Evolutionary conservation across 2,113 vertebrate species (phyloP).

Genomic region (Chaenogobius annularis): DNA sequence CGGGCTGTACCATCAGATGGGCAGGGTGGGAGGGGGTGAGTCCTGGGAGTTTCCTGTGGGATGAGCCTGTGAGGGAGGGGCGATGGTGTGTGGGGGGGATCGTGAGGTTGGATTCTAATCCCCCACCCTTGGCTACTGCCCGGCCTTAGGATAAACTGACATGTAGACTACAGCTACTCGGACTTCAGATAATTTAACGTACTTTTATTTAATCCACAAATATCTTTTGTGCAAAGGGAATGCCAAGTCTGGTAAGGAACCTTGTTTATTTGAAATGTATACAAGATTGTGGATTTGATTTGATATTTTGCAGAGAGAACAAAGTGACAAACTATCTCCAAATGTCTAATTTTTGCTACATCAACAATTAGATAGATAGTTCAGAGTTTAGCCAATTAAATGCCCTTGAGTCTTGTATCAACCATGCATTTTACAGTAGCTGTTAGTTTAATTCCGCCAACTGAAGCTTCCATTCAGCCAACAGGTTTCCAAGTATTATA

Average conservation of each 20-base stretch:
- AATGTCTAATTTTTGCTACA: not conserved
- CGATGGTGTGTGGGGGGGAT: constrained; percentile 53
- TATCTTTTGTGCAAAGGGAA: constrained; percentile 41
- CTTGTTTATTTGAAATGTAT: constrained; percentile 9
- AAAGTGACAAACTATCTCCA: not conserved
- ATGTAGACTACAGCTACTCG: constrained; percentile 61
- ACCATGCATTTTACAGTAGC: not conserved
- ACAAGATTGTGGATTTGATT: constrained; percentile 1
- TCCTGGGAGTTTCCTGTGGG: constrained; percentile 58
- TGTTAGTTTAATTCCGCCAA: not conserved
- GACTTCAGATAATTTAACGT: constrained; percentile 38
- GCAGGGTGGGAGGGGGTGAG: constrained; percentile 33
- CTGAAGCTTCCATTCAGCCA: not conserved
- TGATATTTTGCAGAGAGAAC: constrained; percentile 8
- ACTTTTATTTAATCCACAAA: constrained; percentile 15
- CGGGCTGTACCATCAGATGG: constrained; percentile 60
- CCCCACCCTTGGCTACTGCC: constrained; percentile 72
- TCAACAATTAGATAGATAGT: not conserved
- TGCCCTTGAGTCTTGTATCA: not conserved
- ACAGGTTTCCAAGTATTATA: not conserved
- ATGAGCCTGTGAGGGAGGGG: constrained; percentile 70
- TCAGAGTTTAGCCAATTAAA: not conserved
- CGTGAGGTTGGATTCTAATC: constrained; percentile 83
- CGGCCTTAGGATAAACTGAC: constrained; percentile 70
- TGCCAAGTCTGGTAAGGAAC: constrained; percentile 75